These are phyloP conservation scores for Megastigmus dorsalis DNA, from an alignment of 2,888 invertebrate genomes.

Conservation along the genomic window DNA sequence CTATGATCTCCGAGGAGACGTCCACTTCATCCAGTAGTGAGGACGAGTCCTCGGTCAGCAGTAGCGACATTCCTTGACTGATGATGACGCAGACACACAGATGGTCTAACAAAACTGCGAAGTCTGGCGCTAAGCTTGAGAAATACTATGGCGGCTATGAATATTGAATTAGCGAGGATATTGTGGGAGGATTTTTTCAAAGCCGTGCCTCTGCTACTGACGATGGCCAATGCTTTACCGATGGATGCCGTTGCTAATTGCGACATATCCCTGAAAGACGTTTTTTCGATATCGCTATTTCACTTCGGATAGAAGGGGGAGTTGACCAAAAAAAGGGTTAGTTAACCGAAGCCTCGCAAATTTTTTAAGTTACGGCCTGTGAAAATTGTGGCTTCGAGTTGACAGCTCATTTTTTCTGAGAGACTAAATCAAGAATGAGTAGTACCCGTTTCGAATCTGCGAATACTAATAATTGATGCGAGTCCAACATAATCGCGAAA, in stretches of 20 bases:
- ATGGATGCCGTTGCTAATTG: neutral
- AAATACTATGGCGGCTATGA: constrained; percentile 33
- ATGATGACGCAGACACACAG: constrained; percentile 48
- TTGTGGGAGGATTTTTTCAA: too few relatives aligned
- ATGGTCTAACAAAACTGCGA: constrained; percentile 38
- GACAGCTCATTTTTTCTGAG: neutral
- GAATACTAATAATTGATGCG: constrained; percentile 9
- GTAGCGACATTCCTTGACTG: constrained; percentile 70
- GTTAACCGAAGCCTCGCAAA: neutral
- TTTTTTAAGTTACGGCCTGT: neutral
- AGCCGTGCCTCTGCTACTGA: constrained; percentile 2
- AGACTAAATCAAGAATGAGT: neutral
- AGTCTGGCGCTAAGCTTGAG: constrained; percentile 16
- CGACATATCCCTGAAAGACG: neutral
- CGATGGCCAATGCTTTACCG: constrained; percentile 21
- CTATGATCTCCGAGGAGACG: constrained; percentile 79
- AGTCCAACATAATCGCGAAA: too few relatives aligned
- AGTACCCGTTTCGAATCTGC: neutral
- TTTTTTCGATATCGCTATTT: constrained; percentile 2
- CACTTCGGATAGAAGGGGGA: neutral
- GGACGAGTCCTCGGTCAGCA: constrained; percentile 70
- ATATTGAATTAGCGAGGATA: constrained; percentile 46
- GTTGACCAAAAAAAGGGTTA: too few relatives aligned
- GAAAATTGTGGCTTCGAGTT: neutral
- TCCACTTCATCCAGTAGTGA: constrained; percentile 72